Conservation (phyloP, 2,113 vertebrate genomes). For the Periophthalmodon schlosseri region DNA sequence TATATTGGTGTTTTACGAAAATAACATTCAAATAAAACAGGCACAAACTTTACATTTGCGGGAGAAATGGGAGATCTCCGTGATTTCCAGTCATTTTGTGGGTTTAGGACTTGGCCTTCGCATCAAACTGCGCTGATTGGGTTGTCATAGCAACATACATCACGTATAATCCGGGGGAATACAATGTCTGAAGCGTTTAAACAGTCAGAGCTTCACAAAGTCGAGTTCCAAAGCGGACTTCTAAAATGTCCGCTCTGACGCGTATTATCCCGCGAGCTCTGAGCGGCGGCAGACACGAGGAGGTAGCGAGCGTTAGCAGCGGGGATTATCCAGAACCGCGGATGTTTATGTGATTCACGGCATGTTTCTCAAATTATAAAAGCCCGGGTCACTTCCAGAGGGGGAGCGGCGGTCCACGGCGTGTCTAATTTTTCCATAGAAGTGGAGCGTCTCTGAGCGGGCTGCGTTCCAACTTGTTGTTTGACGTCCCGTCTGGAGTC, state of each 20-base stretch:
- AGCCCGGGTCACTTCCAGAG: slow-evolving; percentile 58
- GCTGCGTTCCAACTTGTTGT: slow-evolving; percentile 51
- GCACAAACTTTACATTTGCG: background rate
- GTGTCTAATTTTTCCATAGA: slow-evolving; percentile 66
- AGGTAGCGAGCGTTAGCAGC: slow-evolving; percentile 36
- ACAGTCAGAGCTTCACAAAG: background rate
- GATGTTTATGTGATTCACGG: slow-evolving; percentile 52
- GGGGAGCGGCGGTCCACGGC: slow-evolving; percentile 45
- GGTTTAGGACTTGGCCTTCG: background rate
- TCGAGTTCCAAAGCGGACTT: background rate
- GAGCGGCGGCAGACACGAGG: slow-evolving; percentile 19
- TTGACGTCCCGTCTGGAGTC: slow-evolving; percentile 38
- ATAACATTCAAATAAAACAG: background rate
- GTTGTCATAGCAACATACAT: slow-evolving; percentile 9
- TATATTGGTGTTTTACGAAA: background rate
- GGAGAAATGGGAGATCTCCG: background rate
- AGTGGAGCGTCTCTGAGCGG: slow-evolving; percentile 54
- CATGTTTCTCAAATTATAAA: slow-evolving; percentile 68
- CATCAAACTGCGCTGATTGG: background rate
- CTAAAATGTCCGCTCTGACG: background rate
- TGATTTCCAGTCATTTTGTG: background rate
- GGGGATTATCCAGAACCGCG: slow-evolving; percentile 47
- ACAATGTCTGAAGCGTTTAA: background rate
- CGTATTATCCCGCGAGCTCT: background rate
- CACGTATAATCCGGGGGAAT: background rate